A percentile compares a stretch with the other conserved stretches of the same genome.
phyloP scores from a whole-genome alignment of 2,113 vertebrate species.

The Tretioscincus oriximinensis region DNA sequence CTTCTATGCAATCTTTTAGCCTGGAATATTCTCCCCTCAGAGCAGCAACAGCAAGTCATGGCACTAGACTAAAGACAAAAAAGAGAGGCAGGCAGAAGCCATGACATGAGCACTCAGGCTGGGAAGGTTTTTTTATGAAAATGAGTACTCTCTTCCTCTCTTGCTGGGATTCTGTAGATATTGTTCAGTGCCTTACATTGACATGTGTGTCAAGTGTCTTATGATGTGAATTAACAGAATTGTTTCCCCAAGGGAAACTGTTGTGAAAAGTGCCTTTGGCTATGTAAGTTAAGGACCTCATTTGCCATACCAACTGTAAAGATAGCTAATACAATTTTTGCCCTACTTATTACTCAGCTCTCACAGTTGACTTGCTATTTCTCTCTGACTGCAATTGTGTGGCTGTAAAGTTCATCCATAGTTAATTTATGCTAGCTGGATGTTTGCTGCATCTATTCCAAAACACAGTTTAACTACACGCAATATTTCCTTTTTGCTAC shows the following conservation, averaged over 20 bases:
- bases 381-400: neutral
- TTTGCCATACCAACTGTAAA: neutral
- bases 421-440: neutral
- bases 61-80: too few species aligned
- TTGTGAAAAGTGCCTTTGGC: neutral
- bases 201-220: neutral
- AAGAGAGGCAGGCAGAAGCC: too few species aligned
- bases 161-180: neutral
- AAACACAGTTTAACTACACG: neutral
- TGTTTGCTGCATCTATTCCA: slow-evolving; percentile 1
- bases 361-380: neutral
- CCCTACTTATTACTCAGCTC: neutral
- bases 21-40: too few species aligned
- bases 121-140: too few species aligned
- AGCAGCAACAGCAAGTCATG: too few species aligned
- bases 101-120: too few species aligned
- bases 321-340: neutral
- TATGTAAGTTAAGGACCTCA: neutral
- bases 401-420: neutral
- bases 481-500: neutral
- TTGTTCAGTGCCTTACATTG: neutral
- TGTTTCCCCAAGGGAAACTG: neutral
- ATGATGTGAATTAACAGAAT: neutral
- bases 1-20: too few species aligned
- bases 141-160: too few species aligned